Conservation (phyloP, 2,797 vertebrate genomes). For the Peromyscus nudipes region DNA sequence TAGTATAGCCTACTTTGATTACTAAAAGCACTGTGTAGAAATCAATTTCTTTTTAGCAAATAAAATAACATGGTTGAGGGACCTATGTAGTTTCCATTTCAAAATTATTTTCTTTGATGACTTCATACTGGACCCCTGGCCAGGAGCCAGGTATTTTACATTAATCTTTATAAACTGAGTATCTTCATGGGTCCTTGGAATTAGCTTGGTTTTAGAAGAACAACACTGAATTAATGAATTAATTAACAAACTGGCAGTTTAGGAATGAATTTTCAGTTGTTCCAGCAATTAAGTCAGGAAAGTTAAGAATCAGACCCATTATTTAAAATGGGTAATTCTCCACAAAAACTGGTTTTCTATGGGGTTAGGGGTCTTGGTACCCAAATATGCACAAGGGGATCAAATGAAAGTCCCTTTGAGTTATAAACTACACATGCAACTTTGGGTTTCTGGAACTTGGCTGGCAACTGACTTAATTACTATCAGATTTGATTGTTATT, state of each 20-base stretch:
- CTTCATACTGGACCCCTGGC: neutral
- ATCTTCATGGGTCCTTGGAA: neutral
- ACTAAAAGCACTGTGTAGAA: neutral
- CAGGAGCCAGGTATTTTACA: neutral
- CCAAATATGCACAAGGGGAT: neutral
- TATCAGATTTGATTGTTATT: neutral
- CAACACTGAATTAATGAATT: neutral
- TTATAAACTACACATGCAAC: neutral
- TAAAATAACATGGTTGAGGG: neutral
- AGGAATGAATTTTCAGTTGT: neutral
- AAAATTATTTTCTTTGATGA: slow-evolving; percentile 8
- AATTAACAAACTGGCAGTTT: neutral
- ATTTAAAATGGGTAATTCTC: neutral
- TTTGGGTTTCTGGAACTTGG: neutral
- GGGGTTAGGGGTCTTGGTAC: neutral
- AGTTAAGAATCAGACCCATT: neutral
- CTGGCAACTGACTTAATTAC: slow-evolving; percentile 18
- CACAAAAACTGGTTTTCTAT: neutral
- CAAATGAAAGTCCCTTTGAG: neutral
- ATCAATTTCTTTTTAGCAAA: neutral
- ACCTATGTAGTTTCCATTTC: neutral
- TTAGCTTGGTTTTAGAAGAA: neutral
- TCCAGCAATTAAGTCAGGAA: neutral
- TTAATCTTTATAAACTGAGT: neutral
- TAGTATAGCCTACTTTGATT: neutral